These are phyloP conservation scores for Hemicrepidius hirtus DNA, from an alignment of 2,888 invertebrate genomes.

Conservation along the genomic window DNA sequence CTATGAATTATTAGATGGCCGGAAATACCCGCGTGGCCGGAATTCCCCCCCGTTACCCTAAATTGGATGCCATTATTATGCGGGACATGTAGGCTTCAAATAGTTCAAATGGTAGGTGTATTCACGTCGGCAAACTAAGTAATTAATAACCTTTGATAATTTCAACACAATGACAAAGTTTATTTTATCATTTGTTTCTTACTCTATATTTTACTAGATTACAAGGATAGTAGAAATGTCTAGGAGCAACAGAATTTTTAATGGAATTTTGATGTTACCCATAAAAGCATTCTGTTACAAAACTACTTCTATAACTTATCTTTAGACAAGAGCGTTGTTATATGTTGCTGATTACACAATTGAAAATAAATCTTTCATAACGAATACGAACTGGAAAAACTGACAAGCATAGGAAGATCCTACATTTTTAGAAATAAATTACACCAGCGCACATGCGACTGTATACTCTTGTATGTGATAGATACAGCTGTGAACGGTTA, in stretches of 20 bases:
- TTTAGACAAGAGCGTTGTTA: background rate
- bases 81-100: constrained; percentile 10
- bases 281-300: constrained; percentile 3
- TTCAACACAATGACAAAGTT: constrained; percentile 7
- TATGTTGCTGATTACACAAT: constrained; percentile 6
- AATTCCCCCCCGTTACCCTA: too few species aligned
- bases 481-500: background rate
- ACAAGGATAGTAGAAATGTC: background rate
- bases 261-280: constrained; percentile 17
- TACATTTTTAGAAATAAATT: background rate
- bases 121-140: background rate
- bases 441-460: background rate
- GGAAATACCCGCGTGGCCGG: too few species aligned
- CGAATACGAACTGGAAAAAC: background rate
- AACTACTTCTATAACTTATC: constrained; percentile 10
- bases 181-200: background rate
- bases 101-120: constrained; percentile 23
- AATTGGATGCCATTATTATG: background rate
- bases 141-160: constrained; percentile 30
- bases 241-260: constrained; percentile 17
- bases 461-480: background rate
- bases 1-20: too few species aligned
- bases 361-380: constrained; percentile 9
- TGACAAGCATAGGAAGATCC: background rate
- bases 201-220: background rate